A percentile compares a stretch with the other conserved stretches of the same genome.
phyloP scores from a whole-genome alignment of 2,888 invertebrate genomes.

The Amphipoea lucens region DNA sequence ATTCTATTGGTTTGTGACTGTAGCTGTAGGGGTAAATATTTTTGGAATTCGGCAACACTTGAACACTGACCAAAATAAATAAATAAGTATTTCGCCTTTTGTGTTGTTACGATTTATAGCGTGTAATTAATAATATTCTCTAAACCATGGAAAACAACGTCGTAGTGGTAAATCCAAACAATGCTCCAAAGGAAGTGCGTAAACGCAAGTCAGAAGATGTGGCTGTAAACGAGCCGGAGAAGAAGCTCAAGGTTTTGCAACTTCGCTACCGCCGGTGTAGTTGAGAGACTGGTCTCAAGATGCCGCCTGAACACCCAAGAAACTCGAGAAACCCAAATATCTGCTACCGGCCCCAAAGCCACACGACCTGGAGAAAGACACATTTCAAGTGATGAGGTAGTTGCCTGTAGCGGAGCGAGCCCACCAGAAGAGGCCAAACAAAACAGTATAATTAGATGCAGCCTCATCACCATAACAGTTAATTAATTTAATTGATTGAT shows the following conservation, averaged over 20 bases:
- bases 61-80: neutral
- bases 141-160: neutral
- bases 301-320: neutral
- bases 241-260: slow-evolving; percentile 9
- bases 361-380: neutral
- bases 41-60: neutral
- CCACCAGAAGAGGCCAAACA: neutral
- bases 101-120: neutral
- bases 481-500: neutral
- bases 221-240: neutral
- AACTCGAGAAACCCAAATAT: neutral
- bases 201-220: slow-evolving; percentile 1
- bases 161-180: neutral
- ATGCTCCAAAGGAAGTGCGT: neutral
- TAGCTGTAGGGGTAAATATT: neutral
- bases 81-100: neutral
- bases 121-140: neutral
- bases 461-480: too few species aligned
- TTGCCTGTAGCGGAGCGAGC: neutral
- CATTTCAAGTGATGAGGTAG: neutral
- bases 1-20: neutral
- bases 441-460: neutral
- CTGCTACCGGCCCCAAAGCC: neutral
- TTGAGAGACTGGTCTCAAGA: neutral
- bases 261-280: neutral